phyloP scores from a whole-genome alignment of 2,113 vertebrate species.

The Rallus limicola region DNA sequence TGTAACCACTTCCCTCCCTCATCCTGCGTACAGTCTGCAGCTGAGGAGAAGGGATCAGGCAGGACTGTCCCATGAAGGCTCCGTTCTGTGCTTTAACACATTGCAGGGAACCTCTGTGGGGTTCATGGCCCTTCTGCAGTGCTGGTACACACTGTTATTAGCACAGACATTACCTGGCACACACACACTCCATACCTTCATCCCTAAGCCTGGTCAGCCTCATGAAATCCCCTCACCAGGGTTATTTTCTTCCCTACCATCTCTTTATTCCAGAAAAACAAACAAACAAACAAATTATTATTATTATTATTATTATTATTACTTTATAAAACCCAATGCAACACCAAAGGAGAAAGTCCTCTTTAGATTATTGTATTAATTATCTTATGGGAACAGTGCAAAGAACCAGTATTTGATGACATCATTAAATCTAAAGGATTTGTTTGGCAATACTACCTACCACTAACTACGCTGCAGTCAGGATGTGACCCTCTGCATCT shows the following conservation, averaged over 20 bases:
- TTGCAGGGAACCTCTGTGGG: neutral
- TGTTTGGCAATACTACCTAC: neutral
- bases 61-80: neutral
- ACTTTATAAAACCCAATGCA: neutral
- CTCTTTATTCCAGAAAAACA: neutral
- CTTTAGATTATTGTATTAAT: neutral
- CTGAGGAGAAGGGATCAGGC: neutral
- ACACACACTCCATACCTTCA: neutral
- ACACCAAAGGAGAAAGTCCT: neutral
- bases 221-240: neutral
- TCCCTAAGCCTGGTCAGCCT: neutral
- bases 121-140: neutral
- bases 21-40: neutral
- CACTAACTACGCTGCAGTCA: neutral
- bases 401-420: constrained; percentile 21
- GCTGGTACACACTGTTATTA: neutral
- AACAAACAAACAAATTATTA: too few relatives aligned
- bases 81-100: neutral
- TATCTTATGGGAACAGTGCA: neutral
- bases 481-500: constrained; percentile 14
- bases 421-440: constrained; percentile 5
- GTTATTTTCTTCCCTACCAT: neutral
- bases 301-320: too few relatives aligned
- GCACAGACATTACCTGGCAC: neutral
- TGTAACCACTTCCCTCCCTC: neutral